phyloP scores from a whole-genome alignment of 2,113 vertebrate genomes.

The Nanorana parkeri region DNA sequence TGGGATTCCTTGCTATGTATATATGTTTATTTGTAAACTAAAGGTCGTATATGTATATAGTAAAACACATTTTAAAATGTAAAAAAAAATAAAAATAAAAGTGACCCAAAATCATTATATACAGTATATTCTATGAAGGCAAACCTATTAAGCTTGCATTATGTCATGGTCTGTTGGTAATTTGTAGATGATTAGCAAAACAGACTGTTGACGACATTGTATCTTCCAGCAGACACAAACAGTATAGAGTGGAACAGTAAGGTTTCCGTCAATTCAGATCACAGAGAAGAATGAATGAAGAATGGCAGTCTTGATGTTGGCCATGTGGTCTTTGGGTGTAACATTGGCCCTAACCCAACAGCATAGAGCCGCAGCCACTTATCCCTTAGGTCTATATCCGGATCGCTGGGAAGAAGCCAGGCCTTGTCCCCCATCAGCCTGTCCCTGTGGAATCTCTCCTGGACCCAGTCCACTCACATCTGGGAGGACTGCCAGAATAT shows the following conservation, averaged over 20 bases:
- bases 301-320: conserved; percentile 16
- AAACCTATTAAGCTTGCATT: too few relatives aligned
- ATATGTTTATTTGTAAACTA: too few relatives aligned
- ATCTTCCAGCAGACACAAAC: too few relatives aligned
- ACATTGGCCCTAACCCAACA: background rate
- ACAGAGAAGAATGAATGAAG: conserved; percentile 22
- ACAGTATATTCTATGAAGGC: too few relatives aligned
- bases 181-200: too few relatives aligned
- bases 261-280: background rate
- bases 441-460: conserved; percentile 30
- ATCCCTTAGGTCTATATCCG: conserved; percentile 23
- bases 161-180: too few relatives aligned
- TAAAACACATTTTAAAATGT: too few relatives aligned
- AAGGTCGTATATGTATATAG: too few relatives aligned
- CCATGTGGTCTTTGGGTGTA: conserved; percentile 29
- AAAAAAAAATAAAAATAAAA: too few relatives aligned
- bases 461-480: conserved; percentile 32
- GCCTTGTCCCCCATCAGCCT: conserved; percentile 21
- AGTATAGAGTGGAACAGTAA: background rate
- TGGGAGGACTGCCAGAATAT: conserved; percentile 29
- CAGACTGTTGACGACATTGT: too few relatives aligned
- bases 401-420: conserved; percentile 13
- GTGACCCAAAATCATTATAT: too few relatives aligned
- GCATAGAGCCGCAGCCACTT: conserved; percentile 10
- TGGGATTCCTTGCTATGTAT: too few relatives aligned